These are phyloP conservation scores for Vanacampus margaritifer DNA, from an alignment of 2,113 vertebrate species.

Conservation along the genomic window DNA sequence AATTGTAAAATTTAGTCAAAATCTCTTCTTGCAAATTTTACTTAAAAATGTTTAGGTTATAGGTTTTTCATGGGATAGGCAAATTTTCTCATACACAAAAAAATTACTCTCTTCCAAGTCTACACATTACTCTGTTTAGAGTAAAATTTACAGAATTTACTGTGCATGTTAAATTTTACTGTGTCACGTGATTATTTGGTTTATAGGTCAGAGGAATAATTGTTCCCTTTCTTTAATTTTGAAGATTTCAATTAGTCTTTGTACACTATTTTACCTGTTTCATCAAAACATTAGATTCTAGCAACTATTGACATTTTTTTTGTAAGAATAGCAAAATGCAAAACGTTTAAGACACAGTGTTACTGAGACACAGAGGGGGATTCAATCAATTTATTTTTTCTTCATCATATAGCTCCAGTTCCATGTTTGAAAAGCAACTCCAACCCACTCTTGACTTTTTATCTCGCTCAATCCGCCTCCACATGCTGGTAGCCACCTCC, in stretches of 20 bases:
- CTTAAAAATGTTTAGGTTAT: no score
- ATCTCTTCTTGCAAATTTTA: no score
- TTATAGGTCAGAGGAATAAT: background rate
- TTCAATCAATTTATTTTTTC: background rate
- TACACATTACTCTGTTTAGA: no score
- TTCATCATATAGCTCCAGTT: background rate
- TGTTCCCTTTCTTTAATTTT: background rate
- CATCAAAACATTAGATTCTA: no score
- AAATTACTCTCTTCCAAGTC: no score
- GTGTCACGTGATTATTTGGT: background rate
- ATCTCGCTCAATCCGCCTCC: background rate
- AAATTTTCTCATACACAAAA: no score
- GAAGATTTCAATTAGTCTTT: background rate
- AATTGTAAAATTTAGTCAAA: no score
- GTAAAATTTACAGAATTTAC: no score
- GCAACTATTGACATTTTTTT: no score
- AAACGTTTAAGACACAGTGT: background rate
- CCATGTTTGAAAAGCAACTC: background rate
- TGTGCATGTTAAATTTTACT: background rate
- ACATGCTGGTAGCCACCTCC: conserved; percentile 41
- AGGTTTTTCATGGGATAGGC: no score
- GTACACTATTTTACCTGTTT: background rate
- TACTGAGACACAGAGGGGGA: background rate
- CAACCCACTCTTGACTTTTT: background rate
- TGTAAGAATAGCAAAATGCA: no score